Evolutionary conservation across 2,888 invertebrate species (phyloP).

Genomic region (Scelioninae gen. 1): DNA sequence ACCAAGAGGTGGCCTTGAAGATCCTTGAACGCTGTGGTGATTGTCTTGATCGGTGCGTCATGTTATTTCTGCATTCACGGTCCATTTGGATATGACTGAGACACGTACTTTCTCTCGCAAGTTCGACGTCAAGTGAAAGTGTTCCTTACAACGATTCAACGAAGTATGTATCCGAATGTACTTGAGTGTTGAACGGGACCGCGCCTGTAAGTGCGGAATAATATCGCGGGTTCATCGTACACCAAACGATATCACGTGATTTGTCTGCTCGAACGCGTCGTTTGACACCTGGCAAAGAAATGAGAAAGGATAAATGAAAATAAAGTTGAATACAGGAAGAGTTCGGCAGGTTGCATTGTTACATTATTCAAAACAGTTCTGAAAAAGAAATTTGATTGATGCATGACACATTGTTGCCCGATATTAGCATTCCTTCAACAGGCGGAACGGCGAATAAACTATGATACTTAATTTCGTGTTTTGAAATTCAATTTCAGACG

Average conservation of each 20-base stretch:
- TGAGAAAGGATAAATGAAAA: too few species aligned
- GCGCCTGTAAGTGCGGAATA: constrained; percentile 45
- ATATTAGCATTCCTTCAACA: constrained; percentile 36
- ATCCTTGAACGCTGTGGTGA: constrained; percentile 65
- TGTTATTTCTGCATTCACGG: constrained; percentile 64
- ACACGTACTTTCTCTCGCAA: constrained; percentile 66
- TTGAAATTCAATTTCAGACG: constrained; percentile 25
- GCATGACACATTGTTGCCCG: constrained; percentile 34
- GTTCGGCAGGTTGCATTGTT: constrained; percentile 49
- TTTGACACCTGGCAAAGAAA: constrained; percentile 52
- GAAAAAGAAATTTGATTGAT: constrained; percentile 58
- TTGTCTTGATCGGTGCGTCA: constrained; percentile 53
- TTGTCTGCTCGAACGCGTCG: constrained; percentile 45
- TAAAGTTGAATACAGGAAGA: too few species aligned
- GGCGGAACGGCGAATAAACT: constrained; percentile 7
- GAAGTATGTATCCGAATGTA: constrained; percentile 32
- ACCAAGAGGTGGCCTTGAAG: constrained; percentile 64
- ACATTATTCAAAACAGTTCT: constrained; percentile 52
- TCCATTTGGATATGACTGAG: constrained; percentile 58
- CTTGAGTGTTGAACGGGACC: constrained; percentile 46
- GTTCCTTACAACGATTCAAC: constrained; percentile 48
- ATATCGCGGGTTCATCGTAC: constrained; percentile 64
- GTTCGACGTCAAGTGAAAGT: constrained; percentile 68
- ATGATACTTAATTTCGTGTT: constrained; percentile 15
- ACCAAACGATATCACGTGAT: constrained; percentile 51